These are phyloP conservation scores for Phthorimaea operculella DNA, from an alignment of 1,140 invertebrate species.

Conservation along the genomic window DNA sequence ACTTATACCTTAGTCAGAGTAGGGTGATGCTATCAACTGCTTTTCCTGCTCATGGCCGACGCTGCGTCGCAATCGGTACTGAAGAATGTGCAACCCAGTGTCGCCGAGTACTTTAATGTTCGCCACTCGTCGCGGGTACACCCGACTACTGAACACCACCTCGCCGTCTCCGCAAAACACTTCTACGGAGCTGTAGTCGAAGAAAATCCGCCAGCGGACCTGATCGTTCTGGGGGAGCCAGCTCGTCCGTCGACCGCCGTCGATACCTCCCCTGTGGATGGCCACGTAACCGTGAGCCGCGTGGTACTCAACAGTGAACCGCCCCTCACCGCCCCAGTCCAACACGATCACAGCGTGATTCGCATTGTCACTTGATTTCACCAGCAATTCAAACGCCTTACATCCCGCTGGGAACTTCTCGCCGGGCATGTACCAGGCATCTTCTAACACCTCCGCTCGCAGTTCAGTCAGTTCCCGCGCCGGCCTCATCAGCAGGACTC, in stretches of 20 bases:
- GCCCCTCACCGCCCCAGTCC: conserved; percentile 31
- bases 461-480: conserved; percentile 36
- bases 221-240: conserved; percentile 32
- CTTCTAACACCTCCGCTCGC: conserved; percentile 37
- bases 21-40: too few relatives aligned
- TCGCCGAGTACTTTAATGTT: conserved; percentile 32
- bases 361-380: conserved; percentile 30
- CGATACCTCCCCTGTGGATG: conserved; percentile 39
- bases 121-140: conserved; percentile 37
- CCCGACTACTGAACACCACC: conserved; percentile 47
- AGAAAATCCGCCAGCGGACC: conserved; percentile 39
- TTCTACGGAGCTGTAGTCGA: conserved; percentile 52
- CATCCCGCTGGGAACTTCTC: conserved; percentile 40
- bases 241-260: conserved; percentile 39
- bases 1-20: too few relatives aligned
- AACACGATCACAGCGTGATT: conserved; percentile 31
- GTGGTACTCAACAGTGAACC: conserved; percentile 32
- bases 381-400: conserved; percentile 41
- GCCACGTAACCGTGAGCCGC: conserved; percentile 30
- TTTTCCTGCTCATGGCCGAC: conserved; percentile 24
- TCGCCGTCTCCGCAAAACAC: conserved; percentile 51
- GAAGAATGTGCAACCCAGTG: conserved; percentile 33
- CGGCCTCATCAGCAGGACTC: conserved; percentile 35
- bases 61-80: conserved; percentile 37
- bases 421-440: conserved; percentile 47